These are phyloP conservation scores for Aradophagus sp. DNA, from an alignment of 1,140 invertebrate genomes.

Conservation along the genomic window DNA sequence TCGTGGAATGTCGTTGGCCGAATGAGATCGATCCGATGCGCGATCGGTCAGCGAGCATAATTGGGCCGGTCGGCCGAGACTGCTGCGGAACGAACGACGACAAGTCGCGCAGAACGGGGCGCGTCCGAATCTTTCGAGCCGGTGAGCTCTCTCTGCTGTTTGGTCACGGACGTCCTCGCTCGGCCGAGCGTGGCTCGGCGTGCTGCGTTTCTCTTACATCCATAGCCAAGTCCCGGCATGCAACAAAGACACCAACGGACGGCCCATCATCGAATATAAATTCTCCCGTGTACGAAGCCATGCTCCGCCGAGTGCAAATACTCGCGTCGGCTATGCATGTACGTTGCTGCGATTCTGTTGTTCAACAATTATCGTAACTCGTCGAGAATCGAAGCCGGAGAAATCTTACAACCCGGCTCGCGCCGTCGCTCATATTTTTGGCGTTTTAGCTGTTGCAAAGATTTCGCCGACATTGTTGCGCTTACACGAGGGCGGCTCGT, in stretches of 20 bases:
- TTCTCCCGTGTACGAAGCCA: slow-evolving; percentile 27
- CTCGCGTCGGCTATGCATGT: slow-evolving; percentile 25
- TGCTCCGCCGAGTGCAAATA: slow-evolving; percentile 36
- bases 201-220: slow-evolving; percentile 20
- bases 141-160: slow-evolving; percentile 27
- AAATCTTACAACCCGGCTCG: slow-evolving; percentile 9
- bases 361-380: slow-evolving; percentile 41
- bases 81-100: slow-evolving; percentile 28
- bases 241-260: slow-evolving; percentile 41
- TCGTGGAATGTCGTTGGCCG: slow-evolving; percentile 43
- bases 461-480: too few species aligned
- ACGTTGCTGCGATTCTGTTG: slow-evolving; percentile 23
- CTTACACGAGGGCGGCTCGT: too few species aligned
- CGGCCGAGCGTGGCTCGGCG: slow-evolving; percentile 16
- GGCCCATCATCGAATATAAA: slow-evolving; percentile 47
- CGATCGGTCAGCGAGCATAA: slow-evolving; percentile 45
- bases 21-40: slow-evolving; percentile 42
- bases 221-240: too few species aligned
- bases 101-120: slow-evolving; percentile 32
- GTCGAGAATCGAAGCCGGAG: slow-evolving; percentile 30
- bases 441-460: too few species aligned
- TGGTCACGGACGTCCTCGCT: slow-evolving; percentile 35
- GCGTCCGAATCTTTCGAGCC: slow-evolving; percentile 45
- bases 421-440: slow-evolving; percentile 26
- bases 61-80: slow-evolving; percentile 34